phyloP scores from a whole-genome alignment of 2,113 vertebrate species.

The Phylloscopus trochiloides region DNA sequence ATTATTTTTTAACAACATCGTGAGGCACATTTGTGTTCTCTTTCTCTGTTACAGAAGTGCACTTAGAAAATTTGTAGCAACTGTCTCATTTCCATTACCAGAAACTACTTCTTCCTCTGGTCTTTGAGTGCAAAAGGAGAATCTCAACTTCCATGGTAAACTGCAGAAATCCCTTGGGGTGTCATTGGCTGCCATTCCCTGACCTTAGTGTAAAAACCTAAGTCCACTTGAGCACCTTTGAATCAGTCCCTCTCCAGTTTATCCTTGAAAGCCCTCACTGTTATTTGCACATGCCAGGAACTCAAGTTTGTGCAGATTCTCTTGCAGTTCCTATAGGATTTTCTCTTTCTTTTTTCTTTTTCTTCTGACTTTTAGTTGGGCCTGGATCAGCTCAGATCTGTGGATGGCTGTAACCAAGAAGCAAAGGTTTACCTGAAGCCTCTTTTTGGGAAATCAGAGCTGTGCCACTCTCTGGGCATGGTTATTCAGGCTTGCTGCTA shows the following conservation, averaged over 20 bases:
- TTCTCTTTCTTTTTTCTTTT: neutral
- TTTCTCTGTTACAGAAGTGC: neutral
- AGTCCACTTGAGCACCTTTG: neutral
- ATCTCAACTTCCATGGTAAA: neutral
- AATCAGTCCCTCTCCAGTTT: neutral
- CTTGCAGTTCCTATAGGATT: neutral
- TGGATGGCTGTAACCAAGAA: neutral
- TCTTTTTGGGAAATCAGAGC: neutral
- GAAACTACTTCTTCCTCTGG: neutral
- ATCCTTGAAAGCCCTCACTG: neutral
- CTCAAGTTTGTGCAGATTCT: neutral
- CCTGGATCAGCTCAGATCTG: neutral
- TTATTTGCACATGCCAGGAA: neutral
- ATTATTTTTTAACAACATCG: neutral
- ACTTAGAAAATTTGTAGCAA: neutral
- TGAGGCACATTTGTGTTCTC: neutral
- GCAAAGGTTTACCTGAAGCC: neutral
- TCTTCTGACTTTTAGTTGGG: neutral
- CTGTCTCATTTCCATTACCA: neutral
- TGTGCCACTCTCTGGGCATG: accelerated
- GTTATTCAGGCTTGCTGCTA: neutral
- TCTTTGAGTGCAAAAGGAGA: neutral
- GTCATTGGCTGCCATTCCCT: neutral
- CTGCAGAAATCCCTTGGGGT: neutral
- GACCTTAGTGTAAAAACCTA: neutral